Conservation (phyloP, 2,797 vertebrate genomes). For the Phyllotis vaccarum region DNA sequence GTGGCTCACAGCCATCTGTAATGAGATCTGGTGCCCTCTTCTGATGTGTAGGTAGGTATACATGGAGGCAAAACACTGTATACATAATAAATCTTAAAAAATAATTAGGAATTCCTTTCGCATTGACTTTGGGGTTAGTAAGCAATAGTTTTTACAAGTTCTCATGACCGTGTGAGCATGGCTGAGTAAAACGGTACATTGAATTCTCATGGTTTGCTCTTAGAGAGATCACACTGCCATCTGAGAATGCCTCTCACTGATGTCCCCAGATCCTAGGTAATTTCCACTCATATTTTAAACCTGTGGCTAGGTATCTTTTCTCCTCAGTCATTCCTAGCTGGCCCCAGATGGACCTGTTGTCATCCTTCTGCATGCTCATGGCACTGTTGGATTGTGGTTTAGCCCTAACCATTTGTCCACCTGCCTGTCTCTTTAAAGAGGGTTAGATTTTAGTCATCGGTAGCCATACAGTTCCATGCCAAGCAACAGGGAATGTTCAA, state of each 20-base stretch:
- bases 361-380: neutral
- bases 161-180: neutral
- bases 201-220: neutral
- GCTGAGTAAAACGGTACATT: neutral
- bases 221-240: neutral
- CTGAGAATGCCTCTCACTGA: neutral
- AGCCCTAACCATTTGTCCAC: neutral
- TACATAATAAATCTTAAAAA: too few species aligned
- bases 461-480: neutral
- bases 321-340: neutral
- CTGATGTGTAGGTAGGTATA: too few species aligned
- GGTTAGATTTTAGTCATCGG: neutral
- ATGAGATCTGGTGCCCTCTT: too few species aligned
- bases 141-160: neutral
- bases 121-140: neutral
- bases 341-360: neutral
- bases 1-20: too few species aligned
- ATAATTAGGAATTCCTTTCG: neutral
- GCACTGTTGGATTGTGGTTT: neutral
- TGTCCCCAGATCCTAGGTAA: neutral
- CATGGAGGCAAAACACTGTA: too few species aligned
- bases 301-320: neutral
- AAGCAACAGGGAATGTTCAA: neutral
- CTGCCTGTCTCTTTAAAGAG: neutral
- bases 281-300: slow-evolving; percentile 37